Evolutionary conservation across 2,888 invertebrate species (phyloP).

Genomic region (Hypercompe scribonia): DNA sequence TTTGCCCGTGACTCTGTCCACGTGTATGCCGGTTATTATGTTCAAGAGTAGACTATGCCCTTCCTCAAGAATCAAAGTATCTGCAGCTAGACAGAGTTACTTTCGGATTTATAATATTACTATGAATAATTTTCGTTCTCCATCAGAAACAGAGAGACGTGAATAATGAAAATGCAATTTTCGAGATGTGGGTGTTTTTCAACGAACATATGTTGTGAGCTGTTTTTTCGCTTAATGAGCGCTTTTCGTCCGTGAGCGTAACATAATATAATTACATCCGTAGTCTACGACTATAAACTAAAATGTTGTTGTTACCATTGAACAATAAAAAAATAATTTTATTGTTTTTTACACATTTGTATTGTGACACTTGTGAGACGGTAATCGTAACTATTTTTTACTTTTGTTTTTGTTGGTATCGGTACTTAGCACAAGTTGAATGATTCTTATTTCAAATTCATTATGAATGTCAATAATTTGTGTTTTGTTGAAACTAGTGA

Average conservation of each 20-base stretch:
- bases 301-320: background rate
- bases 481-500: background rate
- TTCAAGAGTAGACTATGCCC: no score
- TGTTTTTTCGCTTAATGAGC: background rate
- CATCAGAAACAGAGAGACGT: no score
- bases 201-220: background rate
- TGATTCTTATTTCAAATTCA: background rate
- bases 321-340: background rate
- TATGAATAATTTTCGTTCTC: no score
- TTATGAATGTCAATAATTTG: background rate
- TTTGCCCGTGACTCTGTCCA: no score
- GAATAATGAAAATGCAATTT: background rate
- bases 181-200: background rate
- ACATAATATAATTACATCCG: background rate
- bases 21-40: no score
- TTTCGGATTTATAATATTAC: no score
- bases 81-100: no score
- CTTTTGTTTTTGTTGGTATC: no score
- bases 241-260: background rate
- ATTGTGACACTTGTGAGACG: background rate
- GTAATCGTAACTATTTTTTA: background rate
- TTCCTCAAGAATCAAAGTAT: no score
- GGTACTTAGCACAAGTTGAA: background rate
- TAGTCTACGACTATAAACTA: background rate
- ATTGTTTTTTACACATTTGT: background rate